Evolutionary conservation across 2,888 invertebrate genomes (phyloP).

Genomic region (Tubulanus polymorphus): DNA sequence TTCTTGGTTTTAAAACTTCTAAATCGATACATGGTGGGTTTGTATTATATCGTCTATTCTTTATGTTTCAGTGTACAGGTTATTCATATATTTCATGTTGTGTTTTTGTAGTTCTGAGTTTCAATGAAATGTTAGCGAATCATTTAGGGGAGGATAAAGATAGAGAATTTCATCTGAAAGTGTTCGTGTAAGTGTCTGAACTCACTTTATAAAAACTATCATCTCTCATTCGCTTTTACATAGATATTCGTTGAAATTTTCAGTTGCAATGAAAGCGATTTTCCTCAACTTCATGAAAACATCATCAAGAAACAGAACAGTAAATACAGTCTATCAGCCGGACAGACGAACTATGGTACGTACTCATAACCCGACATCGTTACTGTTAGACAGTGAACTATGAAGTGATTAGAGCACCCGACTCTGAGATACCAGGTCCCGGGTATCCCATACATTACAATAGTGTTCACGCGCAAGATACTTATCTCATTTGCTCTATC

Average conservation of each 20-base stretch:
- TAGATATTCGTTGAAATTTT: slow-evolving; percentile 8
- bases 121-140: slow-evolving; percentile 32
- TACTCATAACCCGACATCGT: slow-evolving; percentile 10
- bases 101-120: slow-evolving; percentile 30
- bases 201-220: neutral
- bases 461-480: no score
- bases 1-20: no score
- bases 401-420: no score
- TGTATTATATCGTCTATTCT: no score
- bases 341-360: slow-evolving; percentile 77
- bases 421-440: no score
- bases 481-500: no score
- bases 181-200: slow-evolving; percentile 35
- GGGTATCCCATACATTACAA: no score
- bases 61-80: no score
- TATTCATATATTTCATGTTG: slow-evolving; percentile 2
- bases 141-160: slow-evolving; percentile 31
- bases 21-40: no score
- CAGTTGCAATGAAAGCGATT: slow-evolving; percentile 69
- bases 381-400: no score
- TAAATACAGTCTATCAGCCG: slow-evolving; percentile 75
- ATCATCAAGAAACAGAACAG: slow-evolving; percentile 79
- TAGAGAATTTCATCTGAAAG: slow-evolving; percentile 41
- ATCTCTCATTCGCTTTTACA: neutral
- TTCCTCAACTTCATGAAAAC: slow-evolving; percentile 84